Base-by-base conservation (phyloP, 2,113 vertebrate genomes). In the Sphyrna mokarran region DNA sequence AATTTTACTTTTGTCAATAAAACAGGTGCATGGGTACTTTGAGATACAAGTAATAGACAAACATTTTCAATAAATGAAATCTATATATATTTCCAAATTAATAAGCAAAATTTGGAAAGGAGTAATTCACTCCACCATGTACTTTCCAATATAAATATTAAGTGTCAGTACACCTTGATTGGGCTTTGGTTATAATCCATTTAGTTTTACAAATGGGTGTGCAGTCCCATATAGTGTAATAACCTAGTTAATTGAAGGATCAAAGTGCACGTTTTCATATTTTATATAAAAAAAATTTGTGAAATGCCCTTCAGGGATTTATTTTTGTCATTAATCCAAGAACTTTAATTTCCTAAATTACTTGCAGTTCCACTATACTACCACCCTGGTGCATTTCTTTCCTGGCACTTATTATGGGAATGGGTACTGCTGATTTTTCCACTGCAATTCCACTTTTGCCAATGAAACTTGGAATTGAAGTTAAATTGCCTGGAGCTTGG, bases 241-340 rank as follows among this genome's bases (percentile, higher is more conserved):
- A 89, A 29, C 23, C 87, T 90, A 11, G 26, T 90, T 63, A 48
- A 40, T 48, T 87, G 40, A 63, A 61, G 58, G 54, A 63, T n/a
- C 87, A 33, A 90, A 90, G 58, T 61, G 58, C 26, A 63, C 29
- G 6, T 90, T 90, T 90, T 90, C 85, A n/a, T 29, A 33, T 61
- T 90, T 90, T n/a, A 61, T 61, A 13, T 54, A 14, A 26, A 61
- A 58, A 61, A 90, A 22, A 58, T 58, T 89, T 89, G 7, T 89
- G 48, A 89, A 89, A 26, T 13, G 48, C 26, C 86, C 86, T 48
- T 23, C 14, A 43, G 86, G 9, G 11, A n/a, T 61, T 63, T 33
- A 90, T 33, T 90, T 29, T 26, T 90, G 87, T 61, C 87, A 61
- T 89, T 89, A 48, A 33, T 90, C 58, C 87, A 90, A 90, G 29